A percentile compares a stretch with the other conserved stretches of the same genome.
These are phyloP conservation scores for Hypomecis punctinalis DNA, from an alignment of 2,888 invertebrate genomes.

Conservation along the genomic window DNA sequence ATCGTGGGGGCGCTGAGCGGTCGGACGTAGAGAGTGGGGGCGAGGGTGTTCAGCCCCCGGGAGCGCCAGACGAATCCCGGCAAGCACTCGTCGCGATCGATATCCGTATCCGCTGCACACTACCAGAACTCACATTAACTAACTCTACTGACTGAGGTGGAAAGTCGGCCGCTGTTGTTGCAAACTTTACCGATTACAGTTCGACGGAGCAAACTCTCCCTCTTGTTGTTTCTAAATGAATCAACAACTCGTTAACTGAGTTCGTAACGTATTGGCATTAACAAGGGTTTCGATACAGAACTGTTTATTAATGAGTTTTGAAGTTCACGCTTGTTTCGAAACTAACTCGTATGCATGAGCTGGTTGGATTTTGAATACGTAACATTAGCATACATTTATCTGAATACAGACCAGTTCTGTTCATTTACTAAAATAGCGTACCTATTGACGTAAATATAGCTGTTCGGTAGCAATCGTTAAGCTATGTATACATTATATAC, in stretches of 20 bases:
- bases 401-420: conserved; percentile 2
- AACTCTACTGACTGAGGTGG: conserved; percentile 72
- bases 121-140: conserved; percentile 80
- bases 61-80: conserved; percentile 80
- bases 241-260: conserved; percentile 58
- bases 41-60: conserved; percentile 66
- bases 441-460: conserved; percentile 16
- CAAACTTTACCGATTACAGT: conserved; percentile 81
- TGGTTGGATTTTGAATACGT: conserved; percentile 7
- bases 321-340: conserved; percentile 18
- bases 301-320: conserved; percentile 28
- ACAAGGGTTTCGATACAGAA: conserved; percentile 36
- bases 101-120: conserved; percentile 79
- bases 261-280: conserved; percentile 44
- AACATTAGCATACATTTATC: conserved; percentile 3
- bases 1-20: conserved; percentile 34
- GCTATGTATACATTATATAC: too few relatives aligned
- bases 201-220: conserved; percentile 63
- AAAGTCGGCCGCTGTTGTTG: conserved; percentile 80
- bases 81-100: conserved; percentile 80
- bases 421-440: conserved; percentile 13
- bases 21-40: conserved; percentile 40
- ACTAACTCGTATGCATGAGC: conserved; percentile 10
- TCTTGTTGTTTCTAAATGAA: conserved; percentile 70
- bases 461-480: too few relatives aligned